Conservation (phyloP, 1,140 invertebrate genomes). For the Procambarus virginalis region DNA sequence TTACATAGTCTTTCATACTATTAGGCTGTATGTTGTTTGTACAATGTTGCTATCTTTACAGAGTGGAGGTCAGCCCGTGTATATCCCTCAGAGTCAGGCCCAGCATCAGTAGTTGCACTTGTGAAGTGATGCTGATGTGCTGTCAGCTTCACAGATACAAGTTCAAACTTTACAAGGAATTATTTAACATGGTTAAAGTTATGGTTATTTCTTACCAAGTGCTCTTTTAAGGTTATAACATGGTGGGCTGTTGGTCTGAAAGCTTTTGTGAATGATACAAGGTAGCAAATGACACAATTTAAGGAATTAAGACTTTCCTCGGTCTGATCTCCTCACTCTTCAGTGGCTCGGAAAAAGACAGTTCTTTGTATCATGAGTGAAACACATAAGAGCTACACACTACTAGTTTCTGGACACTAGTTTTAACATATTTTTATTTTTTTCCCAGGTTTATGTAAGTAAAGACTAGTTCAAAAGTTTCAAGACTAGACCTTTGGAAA, state of each 20-base stretch:
- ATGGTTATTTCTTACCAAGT: slow-evolving; percentile 17
- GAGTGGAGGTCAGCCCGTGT: slow-evolving; percentile 62
- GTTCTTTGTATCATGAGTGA: not conserved
- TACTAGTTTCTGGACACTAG: not conserved
- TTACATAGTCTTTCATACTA: not conserved
- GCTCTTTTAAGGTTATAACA: slow-evolving; percentile 13
- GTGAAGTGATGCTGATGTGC: not conserved
- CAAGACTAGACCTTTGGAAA: not conserved
- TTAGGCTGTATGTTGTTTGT: not conserved
- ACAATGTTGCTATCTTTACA: slow-evolving; percentile 24
- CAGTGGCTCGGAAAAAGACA: not conserved
- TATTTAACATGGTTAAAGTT: too few species aligned
- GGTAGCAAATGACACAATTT: not conserved
- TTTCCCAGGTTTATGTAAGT: slow-evolving; percentile 12
- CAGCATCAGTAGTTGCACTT: slow-evolving; percentile 45
- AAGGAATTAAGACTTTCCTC: not conserved
- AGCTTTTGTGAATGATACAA: not conserved
- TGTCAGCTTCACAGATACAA: not conserved
- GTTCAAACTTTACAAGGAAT: too few species aligned
- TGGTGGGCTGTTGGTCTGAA: not conserved
- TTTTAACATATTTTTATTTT: slow-evolving; percentile 15
- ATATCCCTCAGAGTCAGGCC: slow-evolving; percentile 55
- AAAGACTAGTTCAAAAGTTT: slow-evolving; percentile 9
- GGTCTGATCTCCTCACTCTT: not conserved
- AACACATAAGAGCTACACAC: not conserved